phyloP scores from a whole-genome alignment of 1,140 invertebrate genomes.

The Rhynchophorus ferrugineus region DNA sequence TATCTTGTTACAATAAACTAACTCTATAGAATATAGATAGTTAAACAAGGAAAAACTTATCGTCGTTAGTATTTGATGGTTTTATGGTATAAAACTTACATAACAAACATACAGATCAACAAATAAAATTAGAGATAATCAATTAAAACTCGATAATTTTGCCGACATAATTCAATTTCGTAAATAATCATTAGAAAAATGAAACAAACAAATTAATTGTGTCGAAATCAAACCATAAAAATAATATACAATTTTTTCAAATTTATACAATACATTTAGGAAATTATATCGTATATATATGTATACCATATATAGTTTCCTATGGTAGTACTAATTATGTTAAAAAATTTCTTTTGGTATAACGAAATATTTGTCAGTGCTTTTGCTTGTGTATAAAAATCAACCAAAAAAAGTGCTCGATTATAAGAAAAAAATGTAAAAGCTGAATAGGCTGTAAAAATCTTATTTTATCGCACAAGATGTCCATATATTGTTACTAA shows the following conservation, averaged over 20 bases:
- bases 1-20: too few species aligned
- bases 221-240: neutral
- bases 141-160: neutral
- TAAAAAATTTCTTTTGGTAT: constrained; percentile 17
- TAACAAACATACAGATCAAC: constrained; percentile 19
- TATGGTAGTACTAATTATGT: neutral
- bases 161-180: neutral
- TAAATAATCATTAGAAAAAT: neutral
- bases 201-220: neutral
- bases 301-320: neutral
- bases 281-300: neutral
- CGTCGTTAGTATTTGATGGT: neutral
- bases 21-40: too few species aligned
- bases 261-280: too few species aligned
- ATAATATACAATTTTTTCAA: too few species aligned
- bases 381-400: constrained; percentile 14
- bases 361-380: constrained; percentile 38
- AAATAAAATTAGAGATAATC: neutral
- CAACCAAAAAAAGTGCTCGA: constrained; percentile 4
- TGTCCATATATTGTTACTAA: too few species aligned
- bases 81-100: constrained; percentile 1
- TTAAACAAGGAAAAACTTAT: too few species aligned
- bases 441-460: neutral
- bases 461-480: too few species aligned
- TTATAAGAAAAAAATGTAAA: constrained; percentile 5